phyloP scores from a whole-genome alignment of 2,797 vertebrate genomes.

The Sebastes minor region DNA sequence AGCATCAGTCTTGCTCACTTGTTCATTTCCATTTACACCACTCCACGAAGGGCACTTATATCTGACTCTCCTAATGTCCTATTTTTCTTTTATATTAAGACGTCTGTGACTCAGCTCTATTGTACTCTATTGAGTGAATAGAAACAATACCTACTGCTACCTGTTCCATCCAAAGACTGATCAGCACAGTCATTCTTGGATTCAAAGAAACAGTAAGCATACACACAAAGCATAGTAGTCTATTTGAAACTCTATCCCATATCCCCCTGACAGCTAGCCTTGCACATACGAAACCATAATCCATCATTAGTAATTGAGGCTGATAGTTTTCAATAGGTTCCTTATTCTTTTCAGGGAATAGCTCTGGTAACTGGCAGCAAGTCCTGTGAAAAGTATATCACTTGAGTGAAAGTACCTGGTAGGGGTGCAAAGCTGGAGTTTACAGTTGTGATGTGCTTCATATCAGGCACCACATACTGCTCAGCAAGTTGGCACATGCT shows the following conservation, averaged over 20 bases:
- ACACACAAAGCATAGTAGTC: background rate
- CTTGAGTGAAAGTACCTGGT: constrained; percentile 19
- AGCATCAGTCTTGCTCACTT: constrained; percentile 9
- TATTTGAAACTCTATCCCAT: constrained; percentile 32
- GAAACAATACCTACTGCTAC: constrained; percentile 7
- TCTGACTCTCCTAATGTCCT: background rate
- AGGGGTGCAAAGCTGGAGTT: constrained; percentile 13
- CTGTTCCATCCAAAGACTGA: background rate
- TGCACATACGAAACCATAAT: constrained; percentile 33
- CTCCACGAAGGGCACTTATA: background rate
- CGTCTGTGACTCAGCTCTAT: background rate
- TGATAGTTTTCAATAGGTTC: constrained; percentile 36
- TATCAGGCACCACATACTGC: background rate
- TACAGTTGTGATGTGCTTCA: constrained; percentile 13
- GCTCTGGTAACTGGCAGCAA: constrained; percentile 3
- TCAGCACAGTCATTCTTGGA: constrained; percentile 9
- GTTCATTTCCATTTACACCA: constrained; percentile 24
- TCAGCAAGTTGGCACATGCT: background rate
- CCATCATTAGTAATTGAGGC: constrained; percentile 39
- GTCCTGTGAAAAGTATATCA: constrained; percentile 25
- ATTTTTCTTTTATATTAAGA: constrained; percentile 23
- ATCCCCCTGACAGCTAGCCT: constrained; percentile 28
- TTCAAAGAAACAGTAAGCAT: constrained; percentile 20
- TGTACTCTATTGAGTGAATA: background rate
- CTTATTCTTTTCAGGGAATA: constrained; percentile 20